phyloP scores from a whole-genome alignment of 2,797 vertebrate species.

The Amazona finschi region DNA sequence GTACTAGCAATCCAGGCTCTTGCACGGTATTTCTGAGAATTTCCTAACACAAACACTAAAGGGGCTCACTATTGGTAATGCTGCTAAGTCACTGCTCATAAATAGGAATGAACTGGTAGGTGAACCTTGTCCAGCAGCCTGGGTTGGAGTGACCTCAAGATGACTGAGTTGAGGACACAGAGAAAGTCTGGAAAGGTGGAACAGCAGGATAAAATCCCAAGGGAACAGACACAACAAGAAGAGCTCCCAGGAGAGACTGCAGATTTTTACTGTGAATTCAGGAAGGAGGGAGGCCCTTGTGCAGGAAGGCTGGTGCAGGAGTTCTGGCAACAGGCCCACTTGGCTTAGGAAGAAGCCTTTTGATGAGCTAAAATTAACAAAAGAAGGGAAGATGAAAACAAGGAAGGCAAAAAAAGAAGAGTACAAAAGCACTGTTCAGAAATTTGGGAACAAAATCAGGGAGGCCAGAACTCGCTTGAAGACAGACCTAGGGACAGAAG shows the following conservation, averaged over 20 bases:
- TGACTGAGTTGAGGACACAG: background rate
- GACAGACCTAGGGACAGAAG: background rate
- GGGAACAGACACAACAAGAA: background rate
- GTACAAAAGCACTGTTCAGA: background rate
- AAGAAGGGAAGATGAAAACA: background rate
- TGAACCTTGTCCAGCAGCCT: background rate
- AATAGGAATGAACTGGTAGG: background rate
- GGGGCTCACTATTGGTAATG: background rate
- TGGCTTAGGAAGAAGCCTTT: background rate
- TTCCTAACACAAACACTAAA: background rate
- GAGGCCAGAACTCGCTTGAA: background rate
- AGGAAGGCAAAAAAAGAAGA: background rate
- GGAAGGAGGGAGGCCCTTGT: background rate
- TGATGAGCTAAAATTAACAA: background rate
- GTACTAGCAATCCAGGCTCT: background rate
- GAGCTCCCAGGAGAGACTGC: background rate
- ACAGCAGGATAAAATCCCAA: background rate
- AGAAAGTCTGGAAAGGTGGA: background rate
- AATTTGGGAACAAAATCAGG: background rate
- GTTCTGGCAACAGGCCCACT: background rate
- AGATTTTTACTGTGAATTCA: background rate
- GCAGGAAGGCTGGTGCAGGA: background rate
- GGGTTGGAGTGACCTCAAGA: background rate
- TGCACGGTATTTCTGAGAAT: background rate
- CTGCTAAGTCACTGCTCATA: background rate